Evolutionary conservation across 2,797 vertebrate species (phyloP).

Genomic region (Gobio occitaniae): DNA sequence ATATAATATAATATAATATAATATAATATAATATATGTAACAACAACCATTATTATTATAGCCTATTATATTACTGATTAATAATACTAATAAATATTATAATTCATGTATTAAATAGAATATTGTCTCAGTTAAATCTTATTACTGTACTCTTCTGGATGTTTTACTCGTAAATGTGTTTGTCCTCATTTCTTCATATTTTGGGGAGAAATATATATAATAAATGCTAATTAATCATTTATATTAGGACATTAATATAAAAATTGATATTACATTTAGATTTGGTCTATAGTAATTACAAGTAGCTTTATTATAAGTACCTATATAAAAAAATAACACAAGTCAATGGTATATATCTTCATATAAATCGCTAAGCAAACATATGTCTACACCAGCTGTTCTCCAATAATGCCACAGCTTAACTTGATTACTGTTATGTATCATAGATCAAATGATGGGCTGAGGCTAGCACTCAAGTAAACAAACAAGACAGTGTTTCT

Average conservation of each 20-base stretch:
- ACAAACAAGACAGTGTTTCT: conserved; percentile 15
- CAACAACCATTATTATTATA: not conserved
- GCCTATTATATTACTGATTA: not conserved
- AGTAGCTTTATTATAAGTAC: not conserved
- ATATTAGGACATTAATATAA: not conserved
- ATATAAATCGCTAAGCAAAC: conserved; percentile 1
- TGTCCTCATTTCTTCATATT: not conserved
- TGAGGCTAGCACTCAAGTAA: conserved; percentile 5
- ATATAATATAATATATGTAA: not conserved
- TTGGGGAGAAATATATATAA: not conserved
- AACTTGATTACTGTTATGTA: conserved; percentile 74
- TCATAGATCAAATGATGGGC: conserved; percentile 35
- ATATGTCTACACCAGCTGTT: conserved; percentile 77
- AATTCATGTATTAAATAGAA: not conserved
- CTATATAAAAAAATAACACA: not conserved
- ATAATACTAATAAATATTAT: not conserved
- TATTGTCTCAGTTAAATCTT: no score
- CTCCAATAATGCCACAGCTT: conserved; percentile 78
- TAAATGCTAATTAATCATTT: not conserved
- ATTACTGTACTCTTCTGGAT: not conserved
- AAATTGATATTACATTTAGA: not conserved
- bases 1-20: no score
- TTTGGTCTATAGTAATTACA: not conserved
- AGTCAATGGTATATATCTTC: not conserved
- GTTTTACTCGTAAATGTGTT: not conserved